Base-by-base conservation (phyloP, 2,113 vertebrate genomes). In the Taxidea taxus region DNA sequence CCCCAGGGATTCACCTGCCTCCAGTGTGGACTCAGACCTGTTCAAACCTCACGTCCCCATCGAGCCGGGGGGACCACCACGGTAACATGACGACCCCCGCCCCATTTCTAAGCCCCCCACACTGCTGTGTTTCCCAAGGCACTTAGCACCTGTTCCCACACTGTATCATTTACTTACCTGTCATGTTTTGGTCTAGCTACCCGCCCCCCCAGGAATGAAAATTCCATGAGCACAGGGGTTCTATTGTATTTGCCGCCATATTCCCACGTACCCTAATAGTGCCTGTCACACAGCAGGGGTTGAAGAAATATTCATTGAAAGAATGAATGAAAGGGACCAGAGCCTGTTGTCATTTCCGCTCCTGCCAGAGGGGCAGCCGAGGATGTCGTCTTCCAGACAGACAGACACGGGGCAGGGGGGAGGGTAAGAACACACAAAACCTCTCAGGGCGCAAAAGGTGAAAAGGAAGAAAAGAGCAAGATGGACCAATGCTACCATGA, bases 401-500 rank as follows among this genome's bases (percentile, higher is more conserved):
- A 58, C 42, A 37, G 75, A 68, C 0, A 54, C 6, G 51, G 51
- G 5, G 51, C 51, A 54, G 51, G 49, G 14, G 49, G 37, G 6
- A 18, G 31, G 58, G 6, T 10, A 12, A 23, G 78, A 92, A 75
- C 37, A 31, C 6, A 18, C 6, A 29, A 44, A 13, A 83, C 29
- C 27, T 7, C 44, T 20, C 44, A 29, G 9, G 20, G 23, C 25
- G 37, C 29, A 51, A 68, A 39, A 23, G n/a, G n/a, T 44, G 13
- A 49, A 64, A 86, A 91, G 3, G 31, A 37, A 51, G 81, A 29
- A 56, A 64, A n/a, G 31, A 34, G 31, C 20, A 11, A n/a, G 62
- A 31, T 0, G 7, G 60, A 18, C 15, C 0, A 2, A 7, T 1
- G 0, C 12, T 4, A 16, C 23, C 29, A 23, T 37, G 34, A 64